These are phyloP conservation scores for Benthosema pterotum DNA, from an alignment of 2,797 vertebrate species.

Conservation along the genomic window DNA sequence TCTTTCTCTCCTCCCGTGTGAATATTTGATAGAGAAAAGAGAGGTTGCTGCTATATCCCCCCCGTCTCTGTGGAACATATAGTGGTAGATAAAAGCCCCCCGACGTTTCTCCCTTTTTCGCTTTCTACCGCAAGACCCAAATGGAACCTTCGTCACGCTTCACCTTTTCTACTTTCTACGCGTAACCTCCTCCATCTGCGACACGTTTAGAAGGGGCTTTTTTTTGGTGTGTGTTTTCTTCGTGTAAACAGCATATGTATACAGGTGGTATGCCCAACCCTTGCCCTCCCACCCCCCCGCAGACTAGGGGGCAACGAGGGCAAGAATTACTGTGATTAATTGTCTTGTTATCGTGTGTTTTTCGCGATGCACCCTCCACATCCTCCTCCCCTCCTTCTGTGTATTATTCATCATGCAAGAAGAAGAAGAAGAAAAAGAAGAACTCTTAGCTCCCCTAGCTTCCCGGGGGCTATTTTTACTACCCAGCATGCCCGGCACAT, in stretches of 20 bases:
- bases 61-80: conserved; percentile 48
- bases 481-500: conserved; percentile 74
- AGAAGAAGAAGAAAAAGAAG: too few relatives aligned
- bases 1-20: conserved; percentile 48
- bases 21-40: conserved; percentile 72
- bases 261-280: too few relatives aligned
- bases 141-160: conserved; percentile 53
- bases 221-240: too few relatives aligned
- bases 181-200: conserved; percentile 37
- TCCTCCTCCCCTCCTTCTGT: conserved; percentile 57
- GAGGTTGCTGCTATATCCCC: conserved; percentile 49
- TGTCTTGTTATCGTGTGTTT: conserved; percentile 53
- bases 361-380: conserved; percentile 17
- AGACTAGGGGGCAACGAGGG: conserved; percentile 35
- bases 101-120: conserved; percentile 49
- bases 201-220: conserved; percentile 21
- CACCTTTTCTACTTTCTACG: conserved; percentile 10
- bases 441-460: conserved; percentile 76
- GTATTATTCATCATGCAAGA: conserved; percentile 80
- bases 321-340: conserved; percentile 61
- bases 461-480: conserved; percentile 81
- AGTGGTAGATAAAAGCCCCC: conserved; percentile 61
- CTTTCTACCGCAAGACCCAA: conserved; percentile 42
- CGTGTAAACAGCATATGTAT: conserved; percentile 15
- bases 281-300: too few relatives aligned